Base-by-base conservation (phyloP, 2,888 invertebrate species). In the Caenorhabditis doughertyi region DNA sequence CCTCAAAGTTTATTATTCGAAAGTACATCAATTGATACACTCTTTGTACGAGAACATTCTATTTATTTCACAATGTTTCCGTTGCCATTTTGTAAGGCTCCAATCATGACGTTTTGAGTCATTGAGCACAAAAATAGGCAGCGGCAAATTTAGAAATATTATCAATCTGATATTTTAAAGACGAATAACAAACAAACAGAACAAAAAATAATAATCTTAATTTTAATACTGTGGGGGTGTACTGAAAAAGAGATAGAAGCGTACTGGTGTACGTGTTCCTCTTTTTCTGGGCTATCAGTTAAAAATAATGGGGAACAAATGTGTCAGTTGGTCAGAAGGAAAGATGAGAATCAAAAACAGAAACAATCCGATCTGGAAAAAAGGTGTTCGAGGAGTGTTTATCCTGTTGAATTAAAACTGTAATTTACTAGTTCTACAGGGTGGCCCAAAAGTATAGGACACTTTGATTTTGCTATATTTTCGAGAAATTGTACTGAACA, bases 121-220 rank as follows among this genome's bases (percentile, higher is more conserved):
- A 47, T 47, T 42, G 9, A 27, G 64, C 27, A 64, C 13, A 47
- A 49, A 44, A 64, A 29, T 29, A 47, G 47, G 47, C 51, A 60
- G 64, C 1, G 18, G 27, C 4, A 32, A n/a, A n/a, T n/a, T n/a
- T n/a, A 47, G 51, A 51, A 51, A 21, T 21, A 13, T 23, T 23
- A 3, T 44, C 47, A 32, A 47, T 58, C 9, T 49, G 47, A 49
- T 49, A 29, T 47, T 64, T 64, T 64, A 47, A 64, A 64, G 64
- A 27, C 18, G 64, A 18, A 64, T 18, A 27, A 49, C 64, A 64
- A 62, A 64, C 32, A 64, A 64, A 64, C 29, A 64, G 47, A 64
- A 47, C 23, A 42, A 60, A 47, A 29, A 44, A 27, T 1, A n/a
- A 32, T 21, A 49, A 27, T 44, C 49, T 49, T 49, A 47, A 47